Percentiles rank a stretch among this genome's conserved stretches.
These are phyloP conservation scores for Bombus waltoni DNA, from an alignment of 1,140 invertebrate species.

Conservation along the genomic window DNA sequence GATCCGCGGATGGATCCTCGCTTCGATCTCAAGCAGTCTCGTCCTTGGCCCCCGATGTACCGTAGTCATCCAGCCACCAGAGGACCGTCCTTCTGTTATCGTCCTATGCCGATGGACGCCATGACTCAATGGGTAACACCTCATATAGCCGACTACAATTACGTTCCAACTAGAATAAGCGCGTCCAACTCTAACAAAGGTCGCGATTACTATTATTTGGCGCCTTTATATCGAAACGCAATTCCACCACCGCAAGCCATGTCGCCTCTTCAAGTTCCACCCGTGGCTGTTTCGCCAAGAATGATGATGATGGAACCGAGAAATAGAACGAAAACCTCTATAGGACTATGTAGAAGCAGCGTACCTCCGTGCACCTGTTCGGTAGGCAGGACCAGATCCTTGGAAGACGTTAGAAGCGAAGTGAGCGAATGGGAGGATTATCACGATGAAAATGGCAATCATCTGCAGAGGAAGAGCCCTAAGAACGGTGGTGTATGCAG, in stretches of 20 bases:
- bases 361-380: slow-evolving; percentile 84
- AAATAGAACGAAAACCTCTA: slow-evolving; percentile 75
- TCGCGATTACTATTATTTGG: slow-evolving; percentile 87
- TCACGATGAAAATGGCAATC: slow-evolving; percentile 84
- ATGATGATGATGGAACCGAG: slow-evolving; percentile 81
- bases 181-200: slow-evolving; percentile 83
- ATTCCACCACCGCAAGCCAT: slow-evolving; percentile 77
- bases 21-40: slow-evolving; percentile 75
- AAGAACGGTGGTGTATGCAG: slow-evolving; percentile 75
- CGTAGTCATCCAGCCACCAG: slow-evolving; percentile 81
- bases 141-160: slow-evolving; percentile 81
- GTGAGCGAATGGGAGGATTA: slow-evolving; percentile 86
- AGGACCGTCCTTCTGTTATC: slow-evolving; percentile 84
- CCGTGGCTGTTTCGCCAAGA: slow-evolving; percentile 67
- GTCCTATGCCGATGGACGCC: slow-evolving; percentile 81
- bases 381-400: slow-evolving; percentile 85
- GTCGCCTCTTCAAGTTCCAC: slow-evolving; percentile 70
- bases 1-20: slow-evolving; percentile 80
- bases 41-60: slow-evolving; percentile 85
- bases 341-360: slow-evolving; percentile 67
- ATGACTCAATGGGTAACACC: slow-evolving; percentile 76
- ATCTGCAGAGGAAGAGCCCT: slow-evolving; percentile 80
- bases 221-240: slow-evolving; percentile 86
- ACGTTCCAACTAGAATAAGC: slow-evolving; percentile 78
- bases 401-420: slow-evolving; percentile 87